phyloP scores from a whole-genome alignment of 2,113 vertebrate species.

The Pterocles orientalis region DNA sequence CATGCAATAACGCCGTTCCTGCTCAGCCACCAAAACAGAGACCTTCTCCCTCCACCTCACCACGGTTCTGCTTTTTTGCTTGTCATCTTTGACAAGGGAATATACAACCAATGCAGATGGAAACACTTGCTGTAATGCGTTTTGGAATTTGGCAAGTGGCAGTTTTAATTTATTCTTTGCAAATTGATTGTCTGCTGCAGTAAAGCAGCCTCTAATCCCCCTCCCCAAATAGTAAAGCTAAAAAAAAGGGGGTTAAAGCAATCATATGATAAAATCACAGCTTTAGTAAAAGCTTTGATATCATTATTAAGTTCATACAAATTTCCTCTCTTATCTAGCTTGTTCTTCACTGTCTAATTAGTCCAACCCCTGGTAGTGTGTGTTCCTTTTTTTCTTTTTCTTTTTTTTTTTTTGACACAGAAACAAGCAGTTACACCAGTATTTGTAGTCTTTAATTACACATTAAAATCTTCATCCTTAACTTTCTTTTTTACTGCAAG shows the following conservation, averaged over 20 bases:
- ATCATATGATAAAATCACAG: background rate
- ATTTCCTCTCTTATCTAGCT: conserved; percentile 52
- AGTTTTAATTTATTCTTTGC: conserved; percentile 10
- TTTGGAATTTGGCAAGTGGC: background rate
- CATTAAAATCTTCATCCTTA: conserved; percentile 19
- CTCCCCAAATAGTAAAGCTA: background rate
- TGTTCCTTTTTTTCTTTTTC: background rate
- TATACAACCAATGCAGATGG: background rate
- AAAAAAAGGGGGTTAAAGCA: background rate
- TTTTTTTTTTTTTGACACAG: background rate
- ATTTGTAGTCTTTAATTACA: conserved; percentile 40
- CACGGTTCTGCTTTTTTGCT: background rate
- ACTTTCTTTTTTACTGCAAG: conserved; percentile 2
- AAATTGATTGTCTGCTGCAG: background rate
- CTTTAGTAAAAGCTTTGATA: conserved; percentile 47
- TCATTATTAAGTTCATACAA: conserved; percentile 45
- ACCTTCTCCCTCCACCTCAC: background rate
- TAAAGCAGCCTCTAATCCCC: background rate
- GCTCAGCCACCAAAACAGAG: background rate
- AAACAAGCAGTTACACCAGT: conserved; percentile 55
- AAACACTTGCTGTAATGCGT: background rate
- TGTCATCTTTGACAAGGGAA: background rate
- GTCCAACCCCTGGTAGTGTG: background rate
- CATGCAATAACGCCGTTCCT: background rate
- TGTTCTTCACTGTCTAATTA: conserved; percentile 60